Base-by-base conservation (phyloP, 64 coral and sea anemone species). In the Pocillopora damicornis region DNA sequence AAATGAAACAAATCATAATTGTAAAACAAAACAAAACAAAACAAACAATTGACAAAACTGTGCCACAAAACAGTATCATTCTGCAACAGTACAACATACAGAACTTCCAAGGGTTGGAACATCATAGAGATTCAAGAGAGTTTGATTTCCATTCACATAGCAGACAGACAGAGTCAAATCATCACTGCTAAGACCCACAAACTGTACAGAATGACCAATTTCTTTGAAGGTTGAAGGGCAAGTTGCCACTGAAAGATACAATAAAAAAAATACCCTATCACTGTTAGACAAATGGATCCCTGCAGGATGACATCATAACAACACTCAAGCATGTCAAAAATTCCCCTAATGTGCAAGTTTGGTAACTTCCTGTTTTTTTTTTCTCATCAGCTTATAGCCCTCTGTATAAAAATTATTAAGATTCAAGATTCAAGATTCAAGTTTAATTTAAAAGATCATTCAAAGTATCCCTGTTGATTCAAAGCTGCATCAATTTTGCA, bases 101-200 rank as follows among this genome's bases (percentile, higher is more conserved):
- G 76, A 84, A 13, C 77, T 88, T 51, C 80, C 74, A 81, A 99
- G 83, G 5, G 88, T 89, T 75, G 89, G 88, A 12, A 99, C 84
- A 67, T 99, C 97, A 90, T 75, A 88, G 7, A 99, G 61, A 18
- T 75, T 74, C 64, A 99, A 79, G 11, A 90, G 9, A 38, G 25
- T 69, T 69, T 61, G 15, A 51, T 59, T 86, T 22, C 22, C 88
- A 15, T 88, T 79, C 74, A 88, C 75, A 75, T 87, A 90, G 75
- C 88, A 80, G 13, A 99, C 85, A 75, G 97, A 94, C 11, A 99
- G 59, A 26, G 90, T 95, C 22, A 95, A 34, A 60, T 93, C 79
- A 88, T 99, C 90, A 86, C 75, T 66, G 60, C 93, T 95, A 30
- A 99, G 25, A 13, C 81, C 83, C 35, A 99, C 75, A 89, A 92